A percentile compares a stretch with the other conserved stretches of the same genome.
These are phyloP conservation scores for Corvus hawaiiensis DNA, from an alignment of 2,113 vertebrate genomes.

Conservation along the genomic window DNA sequence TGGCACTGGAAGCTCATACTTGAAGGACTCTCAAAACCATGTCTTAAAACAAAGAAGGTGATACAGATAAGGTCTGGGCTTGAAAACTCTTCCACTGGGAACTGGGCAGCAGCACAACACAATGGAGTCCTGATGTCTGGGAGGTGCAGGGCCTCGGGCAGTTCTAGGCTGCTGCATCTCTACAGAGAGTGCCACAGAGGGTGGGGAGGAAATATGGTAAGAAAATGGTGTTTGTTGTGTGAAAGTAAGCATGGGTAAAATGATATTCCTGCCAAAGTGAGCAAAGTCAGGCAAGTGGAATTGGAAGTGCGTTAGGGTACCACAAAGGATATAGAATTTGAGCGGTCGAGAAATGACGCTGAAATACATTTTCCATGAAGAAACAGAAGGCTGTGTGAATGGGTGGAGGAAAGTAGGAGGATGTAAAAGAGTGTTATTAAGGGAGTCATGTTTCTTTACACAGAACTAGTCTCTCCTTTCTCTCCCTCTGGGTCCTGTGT, in stretches of 20 bases:
- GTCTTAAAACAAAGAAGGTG: not conserved
- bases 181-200: not conserved
- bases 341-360: not conserved
- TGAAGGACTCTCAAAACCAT: not conserved
- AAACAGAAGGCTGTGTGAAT: not conserved
- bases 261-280: not conserved
- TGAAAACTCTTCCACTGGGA: not conserved
- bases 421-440: not conserved
- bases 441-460: not conserved
- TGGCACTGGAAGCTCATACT: not conserved
- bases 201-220: not conserved
- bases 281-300: not conserved
- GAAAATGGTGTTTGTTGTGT: not conserved
- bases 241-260: not conserved
- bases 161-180: not conserved
- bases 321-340: not conserved
- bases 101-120: not conserved
- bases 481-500: not conserved
- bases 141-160: not conserved
- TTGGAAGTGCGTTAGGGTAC: not conserved
- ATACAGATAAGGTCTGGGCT: not conserved
- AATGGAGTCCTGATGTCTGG: rapidly evolving
- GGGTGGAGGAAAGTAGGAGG: not conserved
- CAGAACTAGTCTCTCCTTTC: not conserved
- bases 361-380: not conserved